Evolutionary conservation across 2,888 invertebrate genomes (phyloP).

Genomic region (Tyria jacobaeae): DNA sequence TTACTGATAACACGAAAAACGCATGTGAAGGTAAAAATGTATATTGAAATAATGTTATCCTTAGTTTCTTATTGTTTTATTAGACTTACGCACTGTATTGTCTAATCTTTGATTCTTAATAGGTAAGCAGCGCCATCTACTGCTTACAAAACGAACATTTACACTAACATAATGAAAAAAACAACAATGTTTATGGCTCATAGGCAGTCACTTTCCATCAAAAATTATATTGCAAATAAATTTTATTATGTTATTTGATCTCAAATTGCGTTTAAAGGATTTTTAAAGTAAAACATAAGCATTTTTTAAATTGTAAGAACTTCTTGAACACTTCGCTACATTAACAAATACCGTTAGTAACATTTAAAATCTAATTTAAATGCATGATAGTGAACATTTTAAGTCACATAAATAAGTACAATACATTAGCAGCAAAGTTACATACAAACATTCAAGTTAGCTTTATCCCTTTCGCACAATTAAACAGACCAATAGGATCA

Average conservation of each 20-base stretch:
- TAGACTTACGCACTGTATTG: neutral
- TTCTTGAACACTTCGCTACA: constrained; percentile 28
- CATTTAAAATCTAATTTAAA: constrained; percentile 1
- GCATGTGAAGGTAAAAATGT: constrained; percentile 22
- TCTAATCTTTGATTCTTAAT: constrained; percentile 20
- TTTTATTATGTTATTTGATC: too few relatives aligned
- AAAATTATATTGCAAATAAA: too few relatives aligned
- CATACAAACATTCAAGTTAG: constrained; percentile 20
- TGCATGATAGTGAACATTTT: constrained; percentile 7
- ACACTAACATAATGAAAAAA: constrained; percentile 24
- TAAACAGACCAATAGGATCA: constrained; percentile 38
- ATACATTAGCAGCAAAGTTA: constrained; percentile 13
- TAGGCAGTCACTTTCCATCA: neutral
- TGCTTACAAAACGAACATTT: constrained; percentile 34
- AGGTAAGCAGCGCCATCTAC: constrained; percentile 63
- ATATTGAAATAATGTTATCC: constrained; percentile 4
- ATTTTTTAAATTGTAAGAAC: neutral
- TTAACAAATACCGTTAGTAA: neutral
- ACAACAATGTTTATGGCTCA: constrained; percentile 25
- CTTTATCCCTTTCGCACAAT: constrained; percentile 45
- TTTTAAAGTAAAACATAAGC: neutral
- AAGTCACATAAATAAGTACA: constrained; percentile 10
- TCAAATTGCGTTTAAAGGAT: neutral
- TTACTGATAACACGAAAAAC: constrained; percentile 44
- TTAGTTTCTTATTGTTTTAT: neutral